phyloP scores from a whole-genome alignment of 2,888 invertebrate species.

The Balanococcus diminutus region DNA sequence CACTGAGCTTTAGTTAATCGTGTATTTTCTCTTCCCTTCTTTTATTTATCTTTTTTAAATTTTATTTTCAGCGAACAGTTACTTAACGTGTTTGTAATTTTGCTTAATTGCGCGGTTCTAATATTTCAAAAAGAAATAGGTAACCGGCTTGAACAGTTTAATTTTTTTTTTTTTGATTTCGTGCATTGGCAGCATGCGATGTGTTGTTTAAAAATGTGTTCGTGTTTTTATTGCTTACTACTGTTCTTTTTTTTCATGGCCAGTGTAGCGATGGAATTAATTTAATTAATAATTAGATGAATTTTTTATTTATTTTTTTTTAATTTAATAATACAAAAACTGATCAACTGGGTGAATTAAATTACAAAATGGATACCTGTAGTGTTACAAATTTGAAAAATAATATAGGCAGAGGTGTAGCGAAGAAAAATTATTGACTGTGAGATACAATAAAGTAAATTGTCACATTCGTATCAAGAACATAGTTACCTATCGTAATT shows the following conservation, averaged over 20 bases:
- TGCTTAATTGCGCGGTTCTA: slow-evolving; percentile 2
- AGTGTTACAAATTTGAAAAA: too few relatives aligned
- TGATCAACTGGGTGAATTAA: too few relatives aligned
- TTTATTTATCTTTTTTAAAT: background rate
- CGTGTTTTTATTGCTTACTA: slow-evolving; percentile 7
- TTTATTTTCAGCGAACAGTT: background rate
- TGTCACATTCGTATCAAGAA: too few relatives aligned
- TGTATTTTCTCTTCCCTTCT: background rate
- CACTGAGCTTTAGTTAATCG: background rate
- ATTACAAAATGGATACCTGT: too few relatives aligned
- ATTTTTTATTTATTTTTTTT: too few relatives aligned
- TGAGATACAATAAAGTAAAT: too few relatives aligned
- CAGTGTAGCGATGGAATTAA: background rate
- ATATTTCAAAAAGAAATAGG: slow-evolving; percentile 30
- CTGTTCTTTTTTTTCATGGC: background rate
- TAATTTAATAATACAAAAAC: too few relatives aligned
- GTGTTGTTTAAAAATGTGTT: slow-evolving; percentile 35
- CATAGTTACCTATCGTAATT: too few relatives aligned
- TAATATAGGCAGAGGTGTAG: too few relatives aligned
- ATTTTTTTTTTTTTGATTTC: background rate
- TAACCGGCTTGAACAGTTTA: background rate
- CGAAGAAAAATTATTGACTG: too few relatives aligned
- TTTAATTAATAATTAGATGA: too few relatives aligned
- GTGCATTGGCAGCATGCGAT: background rate
- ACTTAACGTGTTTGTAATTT: background rate